These are phyloP conservation scores for Vollenhovia emeryi DNA, from an alignment of 1,140 invertebrate genomes.

Conservation along the genomic window DNA sequence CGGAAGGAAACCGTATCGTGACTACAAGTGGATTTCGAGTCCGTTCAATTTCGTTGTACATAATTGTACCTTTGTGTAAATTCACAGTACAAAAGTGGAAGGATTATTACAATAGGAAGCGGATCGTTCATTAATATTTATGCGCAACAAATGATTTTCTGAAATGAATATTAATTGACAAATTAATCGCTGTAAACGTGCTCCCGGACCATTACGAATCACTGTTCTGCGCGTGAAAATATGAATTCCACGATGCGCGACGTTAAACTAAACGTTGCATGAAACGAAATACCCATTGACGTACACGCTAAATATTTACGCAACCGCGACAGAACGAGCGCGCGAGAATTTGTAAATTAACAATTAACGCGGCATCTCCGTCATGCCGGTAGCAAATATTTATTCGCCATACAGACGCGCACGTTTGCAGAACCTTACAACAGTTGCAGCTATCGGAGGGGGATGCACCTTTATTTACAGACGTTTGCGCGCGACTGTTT, in stretches of 20 bases:
- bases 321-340: constrained; percentile 40
- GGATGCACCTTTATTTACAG: not conserved
- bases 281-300: constrained; percentile 52
- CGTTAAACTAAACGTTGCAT: constrained; percentile 50
- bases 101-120: not conserved
- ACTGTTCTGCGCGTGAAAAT: constrained; percentile 33
- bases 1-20: not conserved
- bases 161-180: constrained; percentile 51
- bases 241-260: constrained; percentile 24
- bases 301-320: constrained; percentile 56
- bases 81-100: not conserved
- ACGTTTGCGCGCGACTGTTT: not conserved
- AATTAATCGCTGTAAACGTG: constrained; percentile 39
- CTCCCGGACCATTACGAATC: constrained; percentile 36
- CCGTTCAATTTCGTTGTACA: not conserved
- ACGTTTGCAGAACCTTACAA: constrained; percentile 6
- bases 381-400: constrained; percentile 38
- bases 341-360: constrained; percentile 60
- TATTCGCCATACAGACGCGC: constrained; percentile 19
- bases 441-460: not conserved
- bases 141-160: not conserved
- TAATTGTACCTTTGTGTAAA: not conserved
- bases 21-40: not conserved
- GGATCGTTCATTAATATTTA: constrained; percentile 18
- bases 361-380: constrained; percentile 42